Evolutionary conservation across 2,797 vertebrate species (phyloP), one percentile per base, ranked within the genome.

Genomic region (Onychomys leucogaster): DNA sequence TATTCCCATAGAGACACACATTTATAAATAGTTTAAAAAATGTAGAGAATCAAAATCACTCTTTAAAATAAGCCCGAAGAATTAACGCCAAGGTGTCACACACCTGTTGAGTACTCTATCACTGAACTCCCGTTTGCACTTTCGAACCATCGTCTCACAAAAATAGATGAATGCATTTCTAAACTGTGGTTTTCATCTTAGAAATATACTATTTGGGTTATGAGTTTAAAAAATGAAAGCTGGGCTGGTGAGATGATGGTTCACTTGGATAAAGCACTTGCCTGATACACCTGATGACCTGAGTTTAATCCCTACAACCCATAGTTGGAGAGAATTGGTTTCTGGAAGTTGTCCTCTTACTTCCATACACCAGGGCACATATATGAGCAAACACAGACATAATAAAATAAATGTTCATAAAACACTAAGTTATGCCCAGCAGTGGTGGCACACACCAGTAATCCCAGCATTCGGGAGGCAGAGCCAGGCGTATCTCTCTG

Each of bases 121-220:
- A 63, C 67, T 67, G 16, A 14, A 27, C 23, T 52, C 5, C 27
- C 43, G 49, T 6, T 49, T 90, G 9, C 46, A 67, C 37, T 55
- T 37, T n/a, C 55, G 23, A 12, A 94, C 57, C 37, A 52, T 43
- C 34, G 67, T 63, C 91, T 71, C 75, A 6, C 46, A 73, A 14
- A 63, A 91, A 71, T 0, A 81, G 21, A 3, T 41, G 67, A 91
- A 78, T 17, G 2, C 1, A 65, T 32, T 84, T 43, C 90, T 63
- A 77, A 85, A 90, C 91, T 14, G 46, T 89, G n/a, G 76, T 37
- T 57, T 85, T 65, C 78, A 46, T 37, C 37, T n/a, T 73, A 92
- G 27, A 89, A 73, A 71, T 85, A 82, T 1, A 61, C 4, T 81
- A 94, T 27, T 90, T 94, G 13, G 81, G 41, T 92, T 87, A 29